Conservation (phyloP, 2,888 invertebrate genomes). For the Tholera decimalis region DNA sequence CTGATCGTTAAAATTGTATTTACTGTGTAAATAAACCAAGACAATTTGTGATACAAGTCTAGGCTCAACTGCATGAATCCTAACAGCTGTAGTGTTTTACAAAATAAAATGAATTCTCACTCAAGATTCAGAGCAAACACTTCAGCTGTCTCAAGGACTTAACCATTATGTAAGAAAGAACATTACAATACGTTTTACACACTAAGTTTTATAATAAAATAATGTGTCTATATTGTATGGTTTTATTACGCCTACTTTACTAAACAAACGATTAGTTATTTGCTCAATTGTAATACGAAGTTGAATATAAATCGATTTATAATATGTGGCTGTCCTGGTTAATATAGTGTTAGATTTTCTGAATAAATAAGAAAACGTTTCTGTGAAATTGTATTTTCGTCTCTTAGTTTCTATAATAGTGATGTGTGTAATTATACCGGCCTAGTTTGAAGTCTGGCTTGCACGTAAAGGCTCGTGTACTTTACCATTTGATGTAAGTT, state of each 20-base stretch:
- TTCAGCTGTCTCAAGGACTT: constrained; percentile 14
- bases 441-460: too few relatives aligned
- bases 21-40: constrained; percentile 3
- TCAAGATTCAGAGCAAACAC: constrained; percentile 9
- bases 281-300: neutral
- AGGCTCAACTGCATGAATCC: constrained; percentile 8
- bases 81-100: neutral
- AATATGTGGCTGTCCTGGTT: too few relatives aligned
- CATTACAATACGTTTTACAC: neutral
- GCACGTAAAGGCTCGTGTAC: too few relatives aligned
- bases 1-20: constrained; percentile 25
- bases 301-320: neutral
- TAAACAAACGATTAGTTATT: neutral
- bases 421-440: too few relatives aligned
- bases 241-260: neutral
- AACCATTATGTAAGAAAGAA: constrained; percentile 9
- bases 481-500: too few relatives aligned
- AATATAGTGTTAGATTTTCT: too few relatives aligned
- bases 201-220: constrained; percentile 1
- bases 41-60: constrained; percentile 13
- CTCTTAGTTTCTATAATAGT: too few relatives aligned
- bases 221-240: neutral
- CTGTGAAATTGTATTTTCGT: too few relatives aligned
- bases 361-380: too few relatives aligned
- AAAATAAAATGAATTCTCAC: constrained; percentile 21